Evolutionary conservation across 2,797 vertebrate genomes (phyloP).

Genomic region (Gallinago solitaria): DNA sequence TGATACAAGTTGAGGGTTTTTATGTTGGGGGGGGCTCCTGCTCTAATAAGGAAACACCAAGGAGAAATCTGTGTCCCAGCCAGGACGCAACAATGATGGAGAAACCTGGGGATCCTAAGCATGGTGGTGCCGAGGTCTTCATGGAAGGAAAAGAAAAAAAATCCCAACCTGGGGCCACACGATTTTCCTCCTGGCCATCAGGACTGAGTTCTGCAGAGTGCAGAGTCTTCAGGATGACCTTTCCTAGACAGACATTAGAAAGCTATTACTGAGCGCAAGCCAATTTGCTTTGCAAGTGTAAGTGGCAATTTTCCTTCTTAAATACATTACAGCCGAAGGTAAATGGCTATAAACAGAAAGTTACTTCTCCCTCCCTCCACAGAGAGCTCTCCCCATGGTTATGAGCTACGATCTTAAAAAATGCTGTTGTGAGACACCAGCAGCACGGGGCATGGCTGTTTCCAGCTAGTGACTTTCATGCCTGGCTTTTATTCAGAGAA

Average conservation of each 20-base stretch:
- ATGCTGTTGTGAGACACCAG: background rate
- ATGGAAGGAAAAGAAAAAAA: constrained; percentile 44
- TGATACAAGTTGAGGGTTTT: background rate
- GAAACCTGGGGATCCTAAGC: background rate
- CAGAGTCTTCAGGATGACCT: constrained; percentile 69
- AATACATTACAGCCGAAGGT: constrained; percentile 66
- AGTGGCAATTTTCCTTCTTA: constrained; percentile 76
- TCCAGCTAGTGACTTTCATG: background rate
- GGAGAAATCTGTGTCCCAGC: background rate
- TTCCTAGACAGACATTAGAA: constrained; percentile 67
- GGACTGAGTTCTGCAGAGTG: background rate
- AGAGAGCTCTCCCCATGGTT: constrained; percentile 44
- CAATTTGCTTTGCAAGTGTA: constrained; percentile 77
- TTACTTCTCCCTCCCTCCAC: constrained; percentile 22
- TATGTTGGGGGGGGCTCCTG: background rate
- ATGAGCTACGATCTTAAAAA: constrained; percentile 35
- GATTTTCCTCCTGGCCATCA: constrained; percentile 36
- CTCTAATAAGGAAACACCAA: background rate
- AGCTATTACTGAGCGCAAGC: constrained; percentile 66
- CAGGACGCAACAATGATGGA: background rate
- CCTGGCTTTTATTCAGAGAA: constrained; percentile 11
- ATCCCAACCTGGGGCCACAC: background rate
- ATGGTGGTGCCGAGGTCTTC: background rate
- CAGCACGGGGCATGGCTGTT: background rate
- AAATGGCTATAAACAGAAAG: constrained; percentile 72